Conservation (phyloP, 2,797 vertebrate species). For the Thamnophis elegans region DNA sequence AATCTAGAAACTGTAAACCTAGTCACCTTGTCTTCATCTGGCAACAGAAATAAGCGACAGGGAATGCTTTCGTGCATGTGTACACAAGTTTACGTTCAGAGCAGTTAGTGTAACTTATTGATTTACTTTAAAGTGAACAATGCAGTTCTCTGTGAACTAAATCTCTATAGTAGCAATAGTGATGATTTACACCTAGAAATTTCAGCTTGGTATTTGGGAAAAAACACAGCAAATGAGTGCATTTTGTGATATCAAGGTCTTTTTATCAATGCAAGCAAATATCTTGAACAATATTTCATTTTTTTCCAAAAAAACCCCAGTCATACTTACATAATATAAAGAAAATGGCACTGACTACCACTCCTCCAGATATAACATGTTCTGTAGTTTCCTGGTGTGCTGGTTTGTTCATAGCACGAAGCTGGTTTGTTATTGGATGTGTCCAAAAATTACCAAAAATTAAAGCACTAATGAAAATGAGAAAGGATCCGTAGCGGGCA, state of each 20-base stretch:
- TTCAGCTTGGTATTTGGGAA: background rate
- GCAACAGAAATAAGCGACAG: background rate
- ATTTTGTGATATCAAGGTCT: background rate
- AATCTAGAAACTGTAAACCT: background rate
- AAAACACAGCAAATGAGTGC: background rate
- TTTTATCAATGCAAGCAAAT: background rate
- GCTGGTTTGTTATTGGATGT: conserved; percentile 91
- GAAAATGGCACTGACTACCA: conserved; percentile 92
- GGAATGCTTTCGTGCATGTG: background rate
- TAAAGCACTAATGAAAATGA: conserved; percentile 83
- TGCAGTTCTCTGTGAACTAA: background rate
- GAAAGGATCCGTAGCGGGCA: conserved; percentile 84
- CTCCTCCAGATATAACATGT: conserved; percentile 94
- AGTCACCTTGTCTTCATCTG: background rate
- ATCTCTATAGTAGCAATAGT: background rate
- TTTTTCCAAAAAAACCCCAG: background rate
- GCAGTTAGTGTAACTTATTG: background rate
- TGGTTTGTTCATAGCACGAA: conserved; percentile 84
- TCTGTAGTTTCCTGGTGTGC: conserved; percentile 84
- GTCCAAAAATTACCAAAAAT: conserved; percentile 96
- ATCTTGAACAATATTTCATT: background rate
- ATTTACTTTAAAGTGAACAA: background rate
- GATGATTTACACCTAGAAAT: background rate
- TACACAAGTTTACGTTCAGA: background rate
- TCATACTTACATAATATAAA: conserved; percentile 88